phyloP scores from a whole-genome alignment of 2,113 vertebrate species.

The Ptyas mucosa region DNA sequence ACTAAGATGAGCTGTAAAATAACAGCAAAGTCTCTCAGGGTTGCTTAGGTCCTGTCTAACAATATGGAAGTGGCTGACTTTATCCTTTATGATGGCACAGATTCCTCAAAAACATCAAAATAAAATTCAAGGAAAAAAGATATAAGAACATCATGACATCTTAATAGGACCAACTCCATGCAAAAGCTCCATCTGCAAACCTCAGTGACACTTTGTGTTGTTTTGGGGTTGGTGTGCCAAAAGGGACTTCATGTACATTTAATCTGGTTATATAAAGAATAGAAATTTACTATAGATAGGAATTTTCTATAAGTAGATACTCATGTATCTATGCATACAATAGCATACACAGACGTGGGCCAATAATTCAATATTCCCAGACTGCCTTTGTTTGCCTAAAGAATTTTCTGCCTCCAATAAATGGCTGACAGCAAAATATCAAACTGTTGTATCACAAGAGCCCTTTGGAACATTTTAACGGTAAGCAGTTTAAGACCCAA shows the following conservation, averaged over 20 bases:
- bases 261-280: not conserved
- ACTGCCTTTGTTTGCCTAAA: not conserved
- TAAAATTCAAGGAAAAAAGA: not conserved
- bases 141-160: not conserved
- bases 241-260: not conserved
- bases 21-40: not conserved
- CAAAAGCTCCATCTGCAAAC: not conserved
- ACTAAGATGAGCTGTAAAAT: not conserved
- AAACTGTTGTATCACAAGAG: not conserved
- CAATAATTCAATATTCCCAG: not conserved
- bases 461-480: not conserved
- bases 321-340: too few species aligned
- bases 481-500: not conserved
- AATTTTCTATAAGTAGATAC: not conserved
- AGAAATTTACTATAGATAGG: not conserved
- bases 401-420: not conserved
- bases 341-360: not conserved
- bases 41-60: not conserved
- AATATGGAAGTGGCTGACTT: not conserved
- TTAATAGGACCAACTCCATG: not conserved
- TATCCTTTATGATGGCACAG: not conserved
- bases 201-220: not conserved
- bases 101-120: not conserved
- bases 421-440: not conserved
- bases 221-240: not conserved